These are phyloP conservation scores for Apis florea DNA, from an alignment of 1,140 invertebrate species.

Conservation along the genomic window DNA sequence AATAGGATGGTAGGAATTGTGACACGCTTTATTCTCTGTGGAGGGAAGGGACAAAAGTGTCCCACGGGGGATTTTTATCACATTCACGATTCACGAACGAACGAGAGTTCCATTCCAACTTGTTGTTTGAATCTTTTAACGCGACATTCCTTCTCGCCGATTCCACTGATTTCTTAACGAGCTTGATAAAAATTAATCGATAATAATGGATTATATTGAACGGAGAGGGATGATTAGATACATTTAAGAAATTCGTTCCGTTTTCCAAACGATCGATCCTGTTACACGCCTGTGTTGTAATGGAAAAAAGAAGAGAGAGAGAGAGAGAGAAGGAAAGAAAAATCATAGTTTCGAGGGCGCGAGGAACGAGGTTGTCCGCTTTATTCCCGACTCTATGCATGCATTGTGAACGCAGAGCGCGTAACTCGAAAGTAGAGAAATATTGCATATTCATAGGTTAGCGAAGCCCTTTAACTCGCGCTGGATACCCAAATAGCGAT, in stretches of 20 bases:
- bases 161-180: neutral
- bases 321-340: constrained; percentile 19
- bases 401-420: constrained; percentile 46
- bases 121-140: neutral
- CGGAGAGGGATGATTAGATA: too few species aligned
- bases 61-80: neutral
- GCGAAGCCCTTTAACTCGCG: constrained; percentile 55
- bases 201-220: neutral
- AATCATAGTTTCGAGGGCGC: neutral
- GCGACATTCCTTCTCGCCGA: neutral
- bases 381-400: constrained; percentile 42
- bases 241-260: neutral
- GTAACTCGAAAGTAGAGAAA: constrained; percentile 58
- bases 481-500: constrained; percentile 55
- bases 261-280: neutral
- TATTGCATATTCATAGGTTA: constrained; percentile 62
- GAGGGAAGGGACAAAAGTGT: neutral
- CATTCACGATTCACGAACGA: neutral
- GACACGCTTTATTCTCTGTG: neutral
- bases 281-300: neutral
- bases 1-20: neutral
- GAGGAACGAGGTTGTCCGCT: constrained; percentile 8
- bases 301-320: neutral
- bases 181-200: neutral
- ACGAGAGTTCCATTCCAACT: neutral